phyloP scores from a whole-genome alignment of 2,113 vertebrate species.

The Egretta garzetta region DNA sequence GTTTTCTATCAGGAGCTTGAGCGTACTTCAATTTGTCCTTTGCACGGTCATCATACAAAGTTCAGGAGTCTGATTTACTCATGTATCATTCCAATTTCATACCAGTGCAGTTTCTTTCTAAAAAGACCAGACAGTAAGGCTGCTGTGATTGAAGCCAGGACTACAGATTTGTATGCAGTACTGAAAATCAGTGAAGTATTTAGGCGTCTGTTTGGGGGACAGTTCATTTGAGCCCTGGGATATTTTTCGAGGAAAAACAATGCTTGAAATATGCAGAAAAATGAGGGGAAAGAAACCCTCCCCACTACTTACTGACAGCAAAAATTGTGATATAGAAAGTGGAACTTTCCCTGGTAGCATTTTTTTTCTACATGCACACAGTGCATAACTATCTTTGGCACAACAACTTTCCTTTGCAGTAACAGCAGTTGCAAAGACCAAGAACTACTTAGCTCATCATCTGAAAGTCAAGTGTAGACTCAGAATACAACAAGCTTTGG shows the following conservation, averaged over 20 bases:
- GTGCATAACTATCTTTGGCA: neutral
- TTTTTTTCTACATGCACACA: neutral
- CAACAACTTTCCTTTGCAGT: neutral
- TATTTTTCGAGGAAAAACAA: neutral
- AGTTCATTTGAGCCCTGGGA: neutral
- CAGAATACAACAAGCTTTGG: neutral
- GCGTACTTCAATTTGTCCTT: conserved; percentile 21
- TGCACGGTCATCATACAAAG: neutral
- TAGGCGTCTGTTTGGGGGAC: neutral
- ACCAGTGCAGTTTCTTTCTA: neutral
- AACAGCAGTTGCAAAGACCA: neutral
- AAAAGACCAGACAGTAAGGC: neutral
- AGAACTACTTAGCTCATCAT: neutral
- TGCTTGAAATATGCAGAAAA: neutral
- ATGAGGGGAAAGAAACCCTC: neutral
- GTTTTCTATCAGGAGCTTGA: conserved; percentile 35
- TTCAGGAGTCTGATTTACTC: conserved; percentile 3
- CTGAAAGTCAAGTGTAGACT: neutral
- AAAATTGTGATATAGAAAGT: neutral
- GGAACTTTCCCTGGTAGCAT: neutral
- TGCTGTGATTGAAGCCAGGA: neutral
- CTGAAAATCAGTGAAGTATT: neutral
- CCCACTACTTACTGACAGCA: neutral
- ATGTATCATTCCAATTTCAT: neutral
- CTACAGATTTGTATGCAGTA: neutral